A percentile compares a stretch with the other conserved stretches of the same genome.
These are phyloP conservation scores for Onthophagus sagittarius DNA, from an alignment of 2,888 invertebrate species.

Conservation along the genomic window DNA sequence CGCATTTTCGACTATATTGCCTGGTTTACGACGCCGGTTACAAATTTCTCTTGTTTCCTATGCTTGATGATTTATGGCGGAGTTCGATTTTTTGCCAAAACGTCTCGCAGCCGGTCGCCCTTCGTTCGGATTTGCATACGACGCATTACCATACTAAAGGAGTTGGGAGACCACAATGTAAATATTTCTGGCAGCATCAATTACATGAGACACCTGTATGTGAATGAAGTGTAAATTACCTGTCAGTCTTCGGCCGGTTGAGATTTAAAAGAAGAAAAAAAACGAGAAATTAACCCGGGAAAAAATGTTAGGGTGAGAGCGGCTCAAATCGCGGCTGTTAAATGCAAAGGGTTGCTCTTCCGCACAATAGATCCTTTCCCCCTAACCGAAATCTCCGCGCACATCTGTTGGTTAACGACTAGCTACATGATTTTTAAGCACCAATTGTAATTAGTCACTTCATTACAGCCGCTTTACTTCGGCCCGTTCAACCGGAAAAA, in stretches of 20 bases:
- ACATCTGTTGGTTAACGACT: slow-evolving; percentile 31
- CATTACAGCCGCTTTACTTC: background rate
- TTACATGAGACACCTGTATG: slow-evolving; percentile 6
- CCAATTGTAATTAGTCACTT: slow-evolving; percentile 15
- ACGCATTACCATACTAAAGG: background rate
- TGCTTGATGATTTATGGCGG: background rate
- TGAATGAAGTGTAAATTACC: slow-evolving; percentile 11
- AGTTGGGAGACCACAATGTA: background rate
- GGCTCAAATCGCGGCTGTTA: slow-evolving; percentile 32
- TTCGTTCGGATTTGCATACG: background rate
- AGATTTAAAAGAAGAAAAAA: slow-evolving; percentile 13
- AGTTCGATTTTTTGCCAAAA: background rate
- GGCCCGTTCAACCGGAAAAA: background rate
- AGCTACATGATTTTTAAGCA: slow-evolving; percentile 10
- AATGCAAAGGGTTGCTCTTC: slow-evolving; percentile 35
- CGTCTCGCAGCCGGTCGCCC: background rate
- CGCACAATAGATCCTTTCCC: slow-evolving; percentile 32
- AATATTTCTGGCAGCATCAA: background rate
- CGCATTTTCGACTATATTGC: background rate
- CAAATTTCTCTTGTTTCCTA: background rate
- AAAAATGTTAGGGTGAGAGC: slow-evolving; percentile 24
- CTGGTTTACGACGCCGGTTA: background rate
- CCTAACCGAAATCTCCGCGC: slow-evolving; percentile 29
- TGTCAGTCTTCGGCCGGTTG: background rate
- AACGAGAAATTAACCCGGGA: slow-evolving; percentile 28